phyloP scores from a whole-genome alignment of 2,888 invertebrate genomes.

The Trissolcus japonicus region DNA sequence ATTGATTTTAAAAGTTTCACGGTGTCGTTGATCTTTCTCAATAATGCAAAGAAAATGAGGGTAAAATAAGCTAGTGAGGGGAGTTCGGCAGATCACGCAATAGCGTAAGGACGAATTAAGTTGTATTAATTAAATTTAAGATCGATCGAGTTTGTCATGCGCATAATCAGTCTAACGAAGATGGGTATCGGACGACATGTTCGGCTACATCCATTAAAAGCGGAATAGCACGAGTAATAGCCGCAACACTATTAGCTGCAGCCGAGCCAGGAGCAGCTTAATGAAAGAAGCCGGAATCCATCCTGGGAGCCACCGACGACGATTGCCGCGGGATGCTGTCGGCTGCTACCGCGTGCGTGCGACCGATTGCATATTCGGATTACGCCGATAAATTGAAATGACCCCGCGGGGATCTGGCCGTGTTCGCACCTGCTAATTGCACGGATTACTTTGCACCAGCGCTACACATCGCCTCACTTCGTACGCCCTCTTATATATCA shows the following conservation, averaged over 20 bases:
- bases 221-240: conserved; percentile 66
- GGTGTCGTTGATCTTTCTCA: conserved; percentile 28
- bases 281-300: conserved; percentile 57
- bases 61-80: conserved; percentile 28
- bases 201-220: conserved; percentile 66
- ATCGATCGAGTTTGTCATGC: conserved; percentile 57
- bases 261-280: conserved; percentile 52
- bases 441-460: conserved; percentile 61
- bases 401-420: conserved; percentile 60
- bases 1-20: neutral
- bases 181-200: conserved; percentile 47
- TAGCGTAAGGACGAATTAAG: conserved; percentile 50
- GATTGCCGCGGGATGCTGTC: conserved; percentile 52
- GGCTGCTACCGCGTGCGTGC: conserved; percentile 41
- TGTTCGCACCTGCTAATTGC: conserved; percentile 66
- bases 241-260: conserved; percentile 67
- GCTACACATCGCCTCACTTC: conserved; percentile 32
- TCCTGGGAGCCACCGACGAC: conserved; percentile 47
- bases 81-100: conserved; percentile 34
- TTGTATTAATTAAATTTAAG: conserved; percentile 52
- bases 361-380: conserved; percentile 63
- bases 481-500: conserved; percentile 45
- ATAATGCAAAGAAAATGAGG: conserved; percentile 45
- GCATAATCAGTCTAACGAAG: conserved; percentile 56
- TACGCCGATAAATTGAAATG: conserved; percentile 65